Evolutionary conservation across 2,797 vertebrate genomes (phyloP).

Genomic region (Gouania willdenowi): DNA sequence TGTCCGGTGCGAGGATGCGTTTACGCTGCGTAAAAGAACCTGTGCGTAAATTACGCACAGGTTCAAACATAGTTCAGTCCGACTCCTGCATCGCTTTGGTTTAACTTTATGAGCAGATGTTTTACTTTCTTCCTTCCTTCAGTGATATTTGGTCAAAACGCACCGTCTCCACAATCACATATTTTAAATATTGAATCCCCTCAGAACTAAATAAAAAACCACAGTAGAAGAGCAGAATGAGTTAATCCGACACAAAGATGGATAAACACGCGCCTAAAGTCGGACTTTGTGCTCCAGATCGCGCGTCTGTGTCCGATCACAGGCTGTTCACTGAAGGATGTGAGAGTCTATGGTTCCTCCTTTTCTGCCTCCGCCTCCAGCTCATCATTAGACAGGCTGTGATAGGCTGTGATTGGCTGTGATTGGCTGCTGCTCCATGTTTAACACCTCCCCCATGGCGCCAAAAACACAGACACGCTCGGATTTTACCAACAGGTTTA

Average conservation of each 20-base stretch:
- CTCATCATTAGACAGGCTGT: slow-evolving; percentile 50
- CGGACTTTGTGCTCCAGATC: slow-evolving; percentile 25
- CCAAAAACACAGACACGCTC: too few species aligned
- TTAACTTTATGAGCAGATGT: too few species aligned
- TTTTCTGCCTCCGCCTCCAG: slow-evolving; percentile 63
- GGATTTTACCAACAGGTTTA: too few species aligned
- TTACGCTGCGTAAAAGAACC: too few species aligned
- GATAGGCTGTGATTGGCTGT: slow-evolving; percentile 63
- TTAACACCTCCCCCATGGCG: slow-evolving; percentile 59
- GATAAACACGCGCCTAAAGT: slow-evolving; percentile 15
- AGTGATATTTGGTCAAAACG: too few species aligned
- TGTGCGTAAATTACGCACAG: slow-evolving; percentile 22
- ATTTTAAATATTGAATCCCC: not conserved
- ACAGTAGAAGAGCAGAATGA: too few species aligned
- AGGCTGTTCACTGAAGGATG: slow-evolving; percentile 28
- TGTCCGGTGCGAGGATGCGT: slow-evolving; percentile 66
- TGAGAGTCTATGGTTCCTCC: slow-evolving; percentile 52
- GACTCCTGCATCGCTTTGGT: slow-evolving; percentile 6
- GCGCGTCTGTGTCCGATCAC: slow-evolving; percentile 14
- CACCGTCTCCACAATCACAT: too few species aligned
- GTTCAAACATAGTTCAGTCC: slow-evolving; percentile 47
- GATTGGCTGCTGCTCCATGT: slow-evolving; percentile 39
- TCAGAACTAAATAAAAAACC: too few species aligned
- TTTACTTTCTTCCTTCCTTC: too few species aligned
- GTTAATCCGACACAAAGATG: too few species aligned